These are phyloP conservation scores for Trialeurodes vaporariorum DNA, from an alignment of 1,140 invertebrate genomes.

Conservation along the genomic window DNA sequence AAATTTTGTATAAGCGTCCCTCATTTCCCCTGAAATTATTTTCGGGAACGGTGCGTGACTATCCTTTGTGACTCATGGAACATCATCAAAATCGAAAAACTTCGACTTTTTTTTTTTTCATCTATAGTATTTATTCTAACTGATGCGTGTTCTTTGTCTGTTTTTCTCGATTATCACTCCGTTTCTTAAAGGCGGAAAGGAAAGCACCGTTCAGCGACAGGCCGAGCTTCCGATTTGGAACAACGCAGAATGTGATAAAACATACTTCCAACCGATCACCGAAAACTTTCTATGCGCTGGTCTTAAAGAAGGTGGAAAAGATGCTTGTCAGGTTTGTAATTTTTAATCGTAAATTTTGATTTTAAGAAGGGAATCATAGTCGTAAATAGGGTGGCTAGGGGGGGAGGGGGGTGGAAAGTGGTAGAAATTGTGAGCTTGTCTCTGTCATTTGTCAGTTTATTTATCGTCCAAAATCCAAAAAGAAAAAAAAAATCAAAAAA, in stretches of 20 bases:
- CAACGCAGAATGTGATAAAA: constrained; percentile 77
- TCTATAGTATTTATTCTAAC: neutral
- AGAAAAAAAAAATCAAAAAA: too few relatives aligned
- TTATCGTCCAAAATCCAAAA: too few relatives aligned
- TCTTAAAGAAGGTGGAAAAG: constrained; percentile 76
- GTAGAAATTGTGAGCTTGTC: too few relatives aligned
- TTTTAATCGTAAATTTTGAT: too few relatives aligned
- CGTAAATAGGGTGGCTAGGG: too few relatives aligned
- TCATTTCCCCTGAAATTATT: too few relatives aligned
- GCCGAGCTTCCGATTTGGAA: constrained; percentile 79
- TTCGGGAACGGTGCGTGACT: too few relatives aligned
- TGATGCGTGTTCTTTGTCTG: neutral
- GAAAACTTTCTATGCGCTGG: constrained; percentile 84
- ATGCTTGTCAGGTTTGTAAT: constrained; percentile 76
- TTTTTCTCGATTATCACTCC: neutral
- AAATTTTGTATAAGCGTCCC: too few relatives aligned
- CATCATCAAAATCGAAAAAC: neutral
- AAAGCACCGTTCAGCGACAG: constrained; percentile 69
- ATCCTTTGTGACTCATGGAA: neutral
- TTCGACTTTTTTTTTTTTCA: neutral
- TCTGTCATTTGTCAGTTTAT: too few relatives aligned
- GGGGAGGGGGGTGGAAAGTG: too few relatives aligned
- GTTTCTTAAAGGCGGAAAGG: constrained; percentile 50
- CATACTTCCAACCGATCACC: constrained; percentile 85
- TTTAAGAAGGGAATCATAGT: too few relatives aligned